A percentile compares a stretch with the other conserved stretches of the same genome.
These are phyloP conservation scores for Anneissia japonica DNA, from an alignment of 35 echinoderm and acorn worm genomes.

Conservation along the genomic window DNA sequence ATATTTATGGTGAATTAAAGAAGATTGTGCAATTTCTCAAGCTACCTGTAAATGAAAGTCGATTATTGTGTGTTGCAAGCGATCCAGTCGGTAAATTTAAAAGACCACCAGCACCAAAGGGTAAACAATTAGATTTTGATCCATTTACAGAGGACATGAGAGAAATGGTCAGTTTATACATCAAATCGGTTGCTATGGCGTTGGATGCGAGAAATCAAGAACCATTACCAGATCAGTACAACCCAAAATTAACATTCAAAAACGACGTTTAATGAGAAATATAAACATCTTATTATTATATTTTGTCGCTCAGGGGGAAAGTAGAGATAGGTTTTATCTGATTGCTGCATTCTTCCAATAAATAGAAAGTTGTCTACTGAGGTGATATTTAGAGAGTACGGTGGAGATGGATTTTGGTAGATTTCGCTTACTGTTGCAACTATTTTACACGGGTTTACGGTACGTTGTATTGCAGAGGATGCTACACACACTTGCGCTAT, in stretches of 20 bases:
- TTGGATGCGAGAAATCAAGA: conserved; percentile 67
- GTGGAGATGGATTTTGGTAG: too few relatives aligned
- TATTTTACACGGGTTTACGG: too few relatives aligned
- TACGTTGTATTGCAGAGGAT: too few relatives aligned
- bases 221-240: conserved; percentile 55
- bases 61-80: conserved; percentile 65
- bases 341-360: too few relatives aligned
- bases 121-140: conserved; percentile 58
- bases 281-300: too few relatives aligned
- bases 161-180: conserved; percentile 59
- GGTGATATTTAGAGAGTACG: too few relatives aligned
- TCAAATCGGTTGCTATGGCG: conserved; percentile 90
- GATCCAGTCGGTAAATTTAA: conserved; percentile 88
- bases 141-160: conserved; percentile 93
- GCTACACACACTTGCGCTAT: too few relatives aligned
- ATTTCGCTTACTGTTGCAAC: too few relatives aligned
- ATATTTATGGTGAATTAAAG: conserved; percentile 45
- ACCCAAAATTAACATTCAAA: conserved; percentile 64
- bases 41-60: conserved; percentile 43
- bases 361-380: too few relatives aligned
- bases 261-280: not conserved
- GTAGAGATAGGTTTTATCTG: too few relatives aligned
- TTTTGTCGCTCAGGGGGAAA: too few relatives aligned
- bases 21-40: conserved; percentile 61
- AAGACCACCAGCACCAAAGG: conserved; percentile 45